phyloP scores from a whole-genome alignment of 2,113 vertebrate species.

The Barnardius zonarius region DNA sequence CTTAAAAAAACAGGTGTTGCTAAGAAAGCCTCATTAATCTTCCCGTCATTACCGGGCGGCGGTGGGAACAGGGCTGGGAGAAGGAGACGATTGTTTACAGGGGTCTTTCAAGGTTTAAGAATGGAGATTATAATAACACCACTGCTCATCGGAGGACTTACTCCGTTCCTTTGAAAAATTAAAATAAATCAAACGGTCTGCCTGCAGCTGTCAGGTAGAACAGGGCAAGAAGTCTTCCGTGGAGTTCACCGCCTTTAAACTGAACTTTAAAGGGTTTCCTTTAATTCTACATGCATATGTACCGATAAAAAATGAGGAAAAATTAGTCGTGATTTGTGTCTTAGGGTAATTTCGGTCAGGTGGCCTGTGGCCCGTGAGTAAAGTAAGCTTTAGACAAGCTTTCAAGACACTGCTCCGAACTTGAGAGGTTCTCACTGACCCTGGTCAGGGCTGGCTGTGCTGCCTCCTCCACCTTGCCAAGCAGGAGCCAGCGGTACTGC shows the following conservation, averaged over 20 bases:
- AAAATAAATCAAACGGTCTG: conserved; percentile 15
- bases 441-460: background rate
- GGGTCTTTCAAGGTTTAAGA: conserved; percentile 27
- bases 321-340: background rate
- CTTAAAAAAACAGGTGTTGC: conserved; percentile 58
- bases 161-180: conserved; percentile 5
- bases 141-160: background rate
- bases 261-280: background rate
- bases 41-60: background rate
- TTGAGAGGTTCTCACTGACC: background rate
- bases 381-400: background rate
- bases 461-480: background rate
- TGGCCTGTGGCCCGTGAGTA: background rate
- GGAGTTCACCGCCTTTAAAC: background rate
- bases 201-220: background rate
- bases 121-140: conserved; percentile 1
- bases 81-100: conserved; percentile 33
- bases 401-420: background rate
- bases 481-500: background rate
- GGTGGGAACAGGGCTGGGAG: background rate
- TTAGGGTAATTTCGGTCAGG: background rate
- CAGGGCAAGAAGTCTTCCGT: background rate
- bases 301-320: background rate
- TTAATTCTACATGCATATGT: background rate
- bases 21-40: conserved; percentile 65